phyloP scores from a whole-genome alignment of 2,888 invertebrate species.

The Leptarthrus brevirostris region DNA sequence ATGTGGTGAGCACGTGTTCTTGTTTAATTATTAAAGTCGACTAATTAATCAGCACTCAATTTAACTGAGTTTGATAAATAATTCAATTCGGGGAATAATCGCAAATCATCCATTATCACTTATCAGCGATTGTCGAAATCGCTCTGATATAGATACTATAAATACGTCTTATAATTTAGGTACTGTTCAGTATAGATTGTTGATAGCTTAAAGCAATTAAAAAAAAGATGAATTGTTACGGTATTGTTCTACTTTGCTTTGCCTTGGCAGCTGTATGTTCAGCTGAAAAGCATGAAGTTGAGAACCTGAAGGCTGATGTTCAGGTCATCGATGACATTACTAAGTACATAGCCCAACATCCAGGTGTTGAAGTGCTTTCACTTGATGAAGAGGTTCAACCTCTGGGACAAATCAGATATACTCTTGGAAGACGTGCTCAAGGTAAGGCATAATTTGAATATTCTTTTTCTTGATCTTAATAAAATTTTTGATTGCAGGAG shows the following conservation, averaged over 20 bases:
- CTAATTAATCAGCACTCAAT: no score
- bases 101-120: neutral
- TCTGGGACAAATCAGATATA: constrained; percentile 16
- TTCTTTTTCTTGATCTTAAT: neutral
- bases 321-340: constrained; percentile 46
- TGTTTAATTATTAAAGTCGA: no score
- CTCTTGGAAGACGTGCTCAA: constrained; percentile 3
- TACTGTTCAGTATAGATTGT: neutral
- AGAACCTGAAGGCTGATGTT: neutral
- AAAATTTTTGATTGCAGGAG: constrained; percentile 59
- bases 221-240: neutral
- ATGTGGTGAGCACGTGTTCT: no score
- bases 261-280: neutral
- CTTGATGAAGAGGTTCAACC: constrained; percentile 8
- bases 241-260: neutral
- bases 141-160: neutral
- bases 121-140: neutral
- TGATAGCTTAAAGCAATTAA: neutral
- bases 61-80: no score
- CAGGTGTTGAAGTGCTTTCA: constrained; percentile 15
- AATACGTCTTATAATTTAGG: neutral
- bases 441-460: neutral
- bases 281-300: neutral
- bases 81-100: no score
- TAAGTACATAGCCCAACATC: constrained; percentile 31